phyloP scores from a whole-genome alignment of 2,888 invertebrate genomes.

The Meiosimyza decipiens region DNA sequence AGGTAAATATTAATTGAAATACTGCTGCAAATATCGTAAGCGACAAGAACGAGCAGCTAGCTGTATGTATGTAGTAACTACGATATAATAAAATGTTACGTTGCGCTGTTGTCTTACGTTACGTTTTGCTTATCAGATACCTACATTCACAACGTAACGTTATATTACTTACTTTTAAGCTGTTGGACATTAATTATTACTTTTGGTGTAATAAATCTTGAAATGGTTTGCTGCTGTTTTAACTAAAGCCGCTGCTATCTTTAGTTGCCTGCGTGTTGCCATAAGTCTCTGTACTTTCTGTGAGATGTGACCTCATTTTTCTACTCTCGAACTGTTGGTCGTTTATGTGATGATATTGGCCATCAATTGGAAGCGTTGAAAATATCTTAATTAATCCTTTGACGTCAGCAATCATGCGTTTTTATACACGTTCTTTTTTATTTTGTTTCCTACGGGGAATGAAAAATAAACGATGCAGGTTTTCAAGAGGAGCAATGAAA shows the following conservation, averaged over 20 bases:
- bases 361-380: slow-evolving; percentile 8
- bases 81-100: not conserved
- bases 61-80: not conserved
- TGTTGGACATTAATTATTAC: slow-evolving; percentile 12
- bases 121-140: not conserved
- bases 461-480: no score
- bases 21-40: slow-evolving; percentile 4
- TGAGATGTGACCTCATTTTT: no score
- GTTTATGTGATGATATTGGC: no score
- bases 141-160: not conserved
- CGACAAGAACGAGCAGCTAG: not conserved
- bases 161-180: not conserved
- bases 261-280: not conserved
- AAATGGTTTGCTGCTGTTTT: slow-evolving; percentile 19
- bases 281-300: no score
- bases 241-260: slow-evolving; percentile 2
- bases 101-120: not conserved
- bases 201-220: slow-evolving; percentile 25
- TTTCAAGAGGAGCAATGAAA: no score
- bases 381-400: slow-evolving; percentile 35
- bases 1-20: slow-evolving; percentile 45
- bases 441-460: no score
- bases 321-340: no score
- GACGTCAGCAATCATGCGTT: no score
- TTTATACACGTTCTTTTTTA: no score